A percentile compares a stretch with the other conserved stretches of the same genome.
Conservation (phyloP, 2,888 invertebrate species). For the Andricus curvator region DNA sequence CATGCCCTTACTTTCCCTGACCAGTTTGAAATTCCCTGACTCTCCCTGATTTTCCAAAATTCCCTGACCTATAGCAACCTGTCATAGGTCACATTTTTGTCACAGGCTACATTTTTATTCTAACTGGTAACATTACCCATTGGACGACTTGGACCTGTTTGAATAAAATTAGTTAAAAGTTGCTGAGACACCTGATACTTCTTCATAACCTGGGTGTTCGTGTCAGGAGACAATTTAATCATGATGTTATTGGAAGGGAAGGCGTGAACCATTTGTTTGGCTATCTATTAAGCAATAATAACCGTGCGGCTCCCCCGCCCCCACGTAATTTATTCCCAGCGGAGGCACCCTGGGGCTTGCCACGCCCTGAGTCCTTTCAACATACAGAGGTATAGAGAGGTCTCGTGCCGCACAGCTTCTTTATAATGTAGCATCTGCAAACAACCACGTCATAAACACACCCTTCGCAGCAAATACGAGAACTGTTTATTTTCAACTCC, state of each 20-base stretch:
- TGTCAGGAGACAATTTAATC: slow-evolving; percentile 67
- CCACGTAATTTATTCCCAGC: slow-evolving; percentile 74
- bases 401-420: slow-evolving; percentile 70
- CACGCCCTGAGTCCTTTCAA: slow-evolving; percentile 71
- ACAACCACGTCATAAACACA: slow-evolving; percentile 75
- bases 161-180: not conserved
- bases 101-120: no score
- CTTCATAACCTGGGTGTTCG: slow-evolving; percentile 43
- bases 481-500: slow-evolving; percentile 56
- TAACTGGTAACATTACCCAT: no score
- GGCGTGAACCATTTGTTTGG: slow-evolving; percentile 74
- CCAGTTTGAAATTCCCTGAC: no score
- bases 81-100: no score
- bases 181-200: not conserved
- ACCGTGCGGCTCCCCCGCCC: slow-evolving; percentile 66
- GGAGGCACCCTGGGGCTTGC: slow-evolving; percentile 73
- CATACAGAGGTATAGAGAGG: slow-evolving; percentile 55
- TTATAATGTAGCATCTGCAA: slow-evolving; percentile 72
- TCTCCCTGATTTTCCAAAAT: no score
- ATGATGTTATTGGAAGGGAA: slow-evolving; percentile 67
- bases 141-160: not conserved
- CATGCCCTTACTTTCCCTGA: no score
- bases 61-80: no score
- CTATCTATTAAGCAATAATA: slow-evolving; percentile 75
- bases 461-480: slow-evolving; percentile 64